A percentile compares a stretch with the other conserved stretches of the same genome.
Evolutionary conservation across 2,113 vertebrate genomes (phyloP).

Genomic region (Harpagus bidentatus): DNA sequence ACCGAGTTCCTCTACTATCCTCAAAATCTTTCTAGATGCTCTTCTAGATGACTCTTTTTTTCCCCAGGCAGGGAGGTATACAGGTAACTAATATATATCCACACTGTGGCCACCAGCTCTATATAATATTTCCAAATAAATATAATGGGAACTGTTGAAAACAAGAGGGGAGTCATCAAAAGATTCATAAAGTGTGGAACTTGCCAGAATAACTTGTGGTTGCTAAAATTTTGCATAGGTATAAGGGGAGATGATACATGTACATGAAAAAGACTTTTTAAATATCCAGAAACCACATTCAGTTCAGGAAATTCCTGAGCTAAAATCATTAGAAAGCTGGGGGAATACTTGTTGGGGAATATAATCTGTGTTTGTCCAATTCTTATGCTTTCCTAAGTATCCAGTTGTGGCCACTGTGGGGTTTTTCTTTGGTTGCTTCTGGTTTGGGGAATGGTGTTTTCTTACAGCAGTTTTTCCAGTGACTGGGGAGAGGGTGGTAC

Average conservation of each 20-base stretch:
- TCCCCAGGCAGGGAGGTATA: background rate
- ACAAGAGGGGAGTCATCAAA: background rate
- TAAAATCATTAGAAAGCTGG: background rate
- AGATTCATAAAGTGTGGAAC: background rate
- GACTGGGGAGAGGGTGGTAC: background rate
- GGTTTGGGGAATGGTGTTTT: background rate
- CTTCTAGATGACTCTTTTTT: background rate
- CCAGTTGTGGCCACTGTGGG: background rate
- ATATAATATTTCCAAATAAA: background rate
- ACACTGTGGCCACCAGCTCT: background rate
- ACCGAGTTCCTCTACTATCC: background rate
- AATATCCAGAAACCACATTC: background rate
- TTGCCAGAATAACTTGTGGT: background rate
- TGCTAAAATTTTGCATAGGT: background rate
- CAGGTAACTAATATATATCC: background rate
- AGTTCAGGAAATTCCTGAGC: background rate
- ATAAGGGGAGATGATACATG: background rate
- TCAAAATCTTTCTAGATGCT: background rate
- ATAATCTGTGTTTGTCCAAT: background rate
- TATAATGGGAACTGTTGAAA: background rate
- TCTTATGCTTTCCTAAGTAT: background rate
- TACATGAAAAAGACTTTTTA: background rate
- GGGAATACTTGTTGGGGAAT: background rate
- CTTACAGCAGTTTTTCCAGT: background rate
- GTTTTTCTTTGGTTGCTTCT: background rate